These are phyloP conservation scores for Drosophila rubida DNA, from an alignment of 2,888 invertebrate species.

Conservation along the genomic window DNA sequence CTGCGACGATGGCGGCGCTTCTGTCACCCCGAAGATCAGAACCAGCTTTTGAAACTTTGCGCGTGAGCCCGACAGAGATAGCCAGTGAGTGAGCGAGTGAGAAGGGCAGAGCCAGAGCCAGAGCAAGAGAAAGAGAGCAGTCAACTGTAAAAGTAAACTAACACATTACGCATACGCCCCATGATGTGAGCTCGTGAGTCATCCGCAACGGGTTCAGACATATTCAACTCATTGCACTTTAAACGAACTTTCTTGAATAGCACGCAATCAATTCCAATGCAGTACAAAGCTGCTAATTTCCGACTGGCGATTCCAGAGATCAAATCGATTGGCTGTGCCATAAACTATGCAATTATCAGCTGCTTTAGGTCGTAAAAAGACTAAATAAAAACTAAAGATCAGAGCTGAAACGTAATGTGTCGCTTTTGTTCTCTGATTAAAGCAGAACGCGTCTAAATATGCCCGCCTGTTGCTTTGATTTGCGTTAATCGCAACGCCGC, in stretches of 20 bases:
- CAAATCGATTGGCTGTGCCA: not conserved
- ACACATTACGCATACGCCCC: slow-evolving; percentile 57
- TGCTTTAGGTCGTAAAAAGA: slow-evolving; percentile 4
- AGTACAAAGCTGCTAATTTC: not conserved
- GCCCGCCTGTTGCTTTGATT: slow-evolving; percentile 60
- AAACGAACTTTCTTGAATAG: not conserved
- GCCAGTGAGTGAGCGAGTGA: not conserved
- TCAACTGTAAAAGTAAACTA: slow-evolving; percentile 47
- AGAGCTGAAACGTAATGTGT: too few relatives aligned
- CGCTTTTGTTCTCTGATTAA: slow-evolving; percentile 38
- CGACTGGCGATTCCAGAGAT: not conserved
- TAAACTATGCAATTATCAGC: slow-evolving; percentile 12
- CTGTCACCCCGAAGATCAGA: slow-evolving; percentile 42
- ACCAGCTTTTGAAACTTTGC: slow-evolving; percentile 26
- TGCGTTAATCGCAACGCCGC: slow-evolving; percentile 63
- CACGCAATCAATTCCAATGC: slow-evolving; percentile 9
- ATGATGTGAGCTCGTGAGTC: slow-evolving; percentile 36
- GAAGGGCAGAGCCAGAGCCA: not conserved
- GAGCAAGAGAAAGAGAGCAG: not conserved
- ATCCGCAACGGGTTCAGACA: slow-evolving; percentile 37
- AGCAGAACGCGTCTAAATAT: slow-evolving; percentile 38
- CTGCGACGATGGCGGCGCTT: slow-evolving; percentile 46
- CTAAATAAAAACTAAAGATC: not conserved
- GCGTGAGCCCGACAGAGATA: not conserved
- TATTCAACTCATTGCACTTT: slow-evolving; percentile 21